Evolutionary conservation across 2,888 invertebrate genomes (phyloP).

Genomic region (Xiphydria camelus): DNA sequence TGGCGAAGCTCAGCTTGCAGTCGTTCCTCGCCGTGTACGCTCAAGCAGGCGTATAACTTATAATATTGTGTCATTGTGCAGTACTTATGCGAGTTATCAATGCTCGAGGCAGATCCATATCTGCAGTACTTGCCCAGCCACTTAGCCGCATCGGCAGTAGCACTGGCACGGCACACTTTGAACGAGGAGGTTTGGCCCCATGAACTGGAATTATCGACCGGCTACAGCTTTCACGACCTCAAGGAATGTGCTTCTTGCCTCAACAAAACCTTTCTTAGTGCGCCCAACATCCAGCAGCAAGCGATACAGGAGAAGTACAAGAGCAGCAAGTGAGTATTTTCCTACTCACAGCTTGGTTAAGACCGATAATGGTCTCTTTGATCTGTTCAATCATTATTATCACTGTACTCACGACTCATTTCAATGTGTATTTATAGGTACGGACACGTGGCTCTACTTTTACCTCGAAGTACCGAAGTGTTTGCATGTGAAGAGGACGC

Average conservation of each 20-base stretch:
- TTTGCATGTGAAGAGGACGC: slow-evolving; percentile 47
- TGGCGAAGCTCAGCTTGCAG: background rate
- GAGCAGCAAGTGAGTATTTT: slow-evolving; percentile 64
- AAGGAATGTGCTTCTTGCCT: slow-evolving; percentile 70
- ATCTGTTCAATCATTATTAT: background rate
- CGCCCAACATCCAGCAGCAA: slow-evolving; percentile 72
- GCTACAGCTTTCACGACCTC: slow-evolving; percentile 71
- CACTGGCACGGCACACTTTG: slow-evolving; percentile 77
- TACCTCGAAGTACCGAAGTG: slow-evolving; percentile 47
- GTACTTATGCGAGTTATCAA: slow-evolving; percentile 83
- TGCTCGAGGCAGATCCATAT: slow-evolving; percentile 86
- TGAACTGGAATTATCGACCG: slow-evolving; percentile 67
- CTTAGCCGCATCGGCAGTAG: slow-evolving; percentile 80
- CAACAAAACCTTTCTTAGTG: slow-evolving; percentile 70
- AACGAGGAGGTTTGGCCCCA: slow-evolving; percentile 70
- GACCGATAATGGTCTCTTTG: too few relatives aligned
- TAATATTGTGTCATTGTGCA: slow-evolving; percentile 52
- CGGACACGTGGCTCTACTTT: slow-evolving; percentile 48
- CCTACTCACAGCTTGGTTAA: too few relatives aligned
- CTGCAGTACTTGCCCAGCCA: slow-evolving; percentile 80
- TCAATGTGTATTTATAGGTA: slow-evolving; percentile 42
- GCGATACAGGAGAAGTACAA: slow-evolving; percentile 91
- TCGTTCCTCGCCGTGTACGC: too few relatives aligned
- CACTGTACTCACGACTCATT: background rate
- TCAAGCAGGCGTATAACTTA: slow-evolving; percentile 2